Evolutionary conservation across 2,113 vertebrate genomes (phyloP), one percentile per base, ranked within the genome.

Genomic region (Phoxinus phoxinus): DNA sequence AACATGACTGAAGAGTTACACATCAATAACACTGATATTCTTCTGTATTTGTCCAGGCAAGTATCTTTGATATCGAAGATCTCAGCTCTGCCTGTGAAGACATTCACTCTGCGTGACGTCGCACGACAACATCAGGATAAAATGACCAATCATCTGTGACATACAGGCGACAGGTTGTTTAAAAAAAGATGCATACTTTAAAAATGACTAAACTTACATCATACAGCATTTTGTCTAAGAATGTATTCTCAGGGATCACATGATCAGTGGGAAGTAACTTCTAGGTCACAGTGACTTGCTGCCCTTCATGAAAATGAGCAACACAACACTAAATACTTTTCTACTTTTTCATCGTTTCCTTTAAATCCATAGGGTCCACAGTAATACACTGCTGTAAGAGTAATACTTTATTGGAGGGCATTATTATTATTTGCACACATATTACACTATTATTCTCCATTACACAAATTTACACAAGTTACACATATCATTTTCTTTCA

Each of bases 151-250:
- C 67, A 23, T 35, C 65, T 41, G 13, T 74, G 44, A 9, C 37
- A 15, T 41, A 44, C 35, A 80, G n/a, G 58, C 3, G 6, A 80
- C 77, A 80, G 37, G 37, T 35, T 4, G 0, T 51, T 53, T 41
- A n/a, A n/a, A n/a, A 32, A 27, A 46, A 15, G 58, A 13, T 81
- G 37, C 78, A 21, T 81, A 9, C 58, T 81, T 81, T 44, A 30
- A 19, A 21, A 65, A 37, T 27, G 23, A 74, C 19, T 23, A 69
- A 23, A 69, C 67, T 71, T 41, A 56, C 6, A 56, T 32, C 19
- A 71, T 37, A 6, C 35, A 41, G 35, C 1, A 21, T 71, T 71
- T 71, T 71, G 17, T 71, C 9, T 71, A 53, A 30, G 46, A 53
- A 30, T 44, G 13, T 32, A 30, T 44, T 51, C 9, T 30, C 8